phyloP scores from a whole-genome alignment of 2,113 vertebrate genomes.

The Channa maculata region DNA sequence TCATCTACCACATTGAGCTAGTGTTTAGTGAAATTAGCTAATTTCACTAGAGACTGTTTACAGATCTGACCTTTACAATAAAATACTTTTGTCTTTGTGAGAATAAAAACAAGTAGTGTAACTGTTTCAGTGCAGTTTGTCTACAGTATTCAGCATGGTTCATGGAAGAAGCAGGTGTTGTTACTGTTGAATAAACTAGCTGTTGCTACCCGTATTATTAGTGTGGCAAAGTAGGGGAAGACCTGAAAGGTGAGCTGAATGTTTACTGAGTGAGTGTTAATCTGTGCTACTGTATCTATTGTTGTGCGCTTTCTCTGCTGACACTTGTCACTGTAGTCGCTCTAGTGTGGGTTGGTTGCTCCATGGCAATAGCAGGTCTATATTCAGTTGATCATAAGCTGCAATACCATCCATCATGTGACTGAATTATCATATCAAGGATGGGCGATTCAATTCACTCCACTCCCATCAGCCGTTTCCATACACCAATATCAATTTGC shows the following conservation, averaged over 20 bases:
- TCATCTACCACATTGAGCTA: neutral
- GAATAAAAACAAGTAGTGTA: too few relatives aligned
- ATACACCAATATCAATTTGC: conserved; percentile 69
- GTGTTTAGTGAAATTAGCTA: neutral
- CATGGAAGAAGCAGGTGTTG: conserved; percentile 25
- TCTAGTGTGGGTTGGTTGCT: neutral
- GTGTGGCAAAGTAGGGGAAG: neutral
- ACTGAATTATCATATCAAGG: conserved; percentile 61
- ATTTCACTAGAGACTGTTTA: neutral
- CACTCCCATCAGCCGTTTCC: conserved; percentile 55
- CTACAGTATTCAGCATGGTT: conserved; percentile 26
- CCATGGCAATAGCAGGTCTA: neutral
- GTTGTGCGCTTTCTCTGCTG: conserved; percentile 22
- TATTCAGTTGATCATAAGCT: conserved; percentile 42
- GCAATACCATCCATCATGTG: conserved; percentile 66
- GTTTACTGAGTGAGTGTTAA: conserved; percentile 28
- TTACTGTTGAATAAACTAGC: conserved; percentile 22
- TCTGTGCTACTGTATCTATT: neutral
- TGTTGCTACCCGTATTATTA: conserved; percentile 8
- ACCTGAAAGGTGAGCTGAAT: conserved; percentile 33
- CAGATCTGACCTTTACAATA: too few relatives aligned
- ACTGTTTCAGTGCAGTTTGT: neutral
- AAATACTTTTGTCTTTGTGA: too few relatives aligned
- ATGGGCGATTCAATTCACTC: conserved; percentile 62
- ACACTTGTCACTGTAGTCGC: conserved; percentile 33